Base-by-base conservation (phyloP, 2,888 invertebrate genomes). In the Homarus gammarus region DNA sequence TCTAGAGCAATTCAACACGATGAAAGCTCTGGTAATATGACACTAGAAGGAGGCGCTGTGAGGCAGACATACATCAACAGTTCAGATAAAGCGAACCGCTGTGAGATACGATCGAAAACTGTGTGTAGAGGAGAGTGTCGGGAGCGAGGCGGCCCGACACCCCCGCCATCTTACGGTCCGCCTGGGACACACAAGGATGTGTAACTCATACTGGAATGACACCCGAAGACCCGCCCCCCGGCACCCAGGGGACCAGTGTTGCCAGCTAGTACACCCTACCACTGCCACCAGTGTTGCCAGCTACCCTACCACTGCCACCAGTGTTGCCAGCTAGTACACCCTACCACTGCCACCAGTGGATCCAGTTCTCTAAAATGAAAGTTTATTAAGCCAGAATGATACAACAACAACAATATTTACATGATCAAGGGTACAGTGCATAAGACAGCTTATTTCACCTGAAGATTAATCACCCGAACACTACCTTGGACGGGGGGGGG, bases 111-210 rank as follows among this genome's bases (percentile, higher is more conserved):
- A 85, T 77, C 77, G 38, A 77, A 68, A 64, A 40, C 73, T 31
- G 85, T 44, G 31, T 51, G 31, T 31, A 77, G 40, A 64, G 49
- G 5, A 27, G 31, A 33, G 68, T 64, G 64, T 49, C n/a, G 12
- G 61, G 75, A 49, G 56, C 70, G 40, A 33, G 61, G 31, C 2
- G 15, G 68, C 31, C n/a, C 85, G 73, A 75, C 77, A 27, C 64
- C 85, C 77, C 77, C 85, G 77, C 77, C 77, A 85, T 85, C 85
- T 85, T 85, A 84, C 85, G 85, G 85, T 27, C 85, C 44, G 49
- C 85, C 15, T 77, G 85, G 85, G 85, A 77, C 38, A 64, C 64
- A 64, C 73, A 33, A 85, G 85, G 85, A 77, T 64, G 64, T 68
- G 68, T 85, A 77, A 85, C 77, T 85, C 85, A 85, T 77, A 31